phyloP scores from a whole-genome alignment of 2,113 vertebrate genomes.

The Bothrops jararaca region DNA sequence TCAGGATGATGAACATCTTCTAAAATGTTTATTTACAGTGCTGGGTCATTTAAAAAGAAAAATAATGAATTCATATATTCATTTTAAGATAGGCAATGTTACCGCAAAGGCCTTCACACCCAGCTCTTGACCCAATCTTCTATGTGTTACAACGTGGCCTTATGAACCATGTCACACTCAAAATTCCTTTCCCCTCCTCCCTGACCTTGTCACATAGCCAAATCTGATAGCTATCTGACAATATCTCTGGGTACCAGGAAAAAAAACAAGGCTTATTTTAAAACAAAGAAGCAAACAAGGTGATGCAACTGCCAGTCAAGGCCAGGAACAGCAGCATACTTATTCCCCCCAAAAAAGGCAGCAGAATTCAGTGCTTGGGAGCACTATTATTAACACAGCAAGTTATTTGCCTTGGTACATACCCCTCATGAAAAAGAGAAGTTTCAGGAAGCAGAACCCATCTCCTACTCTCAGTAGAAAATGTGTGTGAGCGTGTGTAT shows the following conservation, averaged over 20 bases:
- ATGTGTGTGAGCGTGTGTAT: neutral
- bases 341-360: neutral
- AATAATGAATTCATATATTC: neutral
- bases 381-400: neutral
- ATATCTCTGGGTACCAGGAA: neutral
- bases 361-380: neutral
- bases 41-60: neutral
- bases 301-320: neutral
- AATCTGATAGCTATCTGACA: neutral
- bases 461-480: neutral
- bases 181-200: neutral
- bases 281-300: neutral
- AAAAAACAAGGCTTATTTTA: neutral
- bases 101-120: neutral
- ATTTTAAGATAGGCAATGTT: neutral
- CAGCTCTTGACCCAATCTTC: neutral
- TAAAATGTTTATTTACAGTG: neutral
- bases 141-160: neutral
- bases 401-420: neutral
- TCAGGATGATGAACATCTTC: too few species aligned
- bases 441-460: neutral
- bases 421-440: neutral
- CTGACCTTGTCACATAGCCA: neutral
- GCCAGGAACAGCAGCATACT: neutral
- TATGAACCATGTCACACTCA: neutral